Evolutionary conservation across 1,140 invertebrate genomes (phyloP).

Genomic region (Stegodyphus dumicola): DNA sequence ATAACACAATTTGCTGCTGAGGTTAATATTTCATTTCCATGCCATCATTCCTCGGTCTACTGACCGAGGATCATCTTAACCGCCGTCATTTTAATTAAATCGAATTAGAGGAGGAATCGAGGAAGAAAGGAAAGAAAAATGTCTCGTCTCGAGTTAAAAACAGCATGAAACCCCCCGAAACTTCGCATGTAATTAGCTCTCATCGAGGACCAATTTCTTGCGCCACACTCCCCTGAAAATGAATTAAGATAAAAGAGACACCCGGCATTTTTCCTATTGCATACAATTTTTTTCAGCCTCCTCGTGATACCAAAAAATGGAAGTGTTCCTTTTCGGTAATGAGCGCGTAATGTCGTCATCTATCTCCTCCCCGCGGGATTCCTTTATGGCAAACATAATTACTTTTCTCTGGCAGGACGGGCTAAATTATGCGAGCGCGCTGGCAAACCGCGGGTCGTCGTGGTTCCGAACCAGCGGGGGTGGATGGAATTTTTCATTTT

Average conservation of each 20-base stretch:
- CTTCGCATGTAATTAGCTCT: slow-evolving; percentile 55
- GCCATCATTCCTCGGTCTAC: too few relatives aligned
- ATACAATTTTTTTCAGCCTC: too few relatives aligned
- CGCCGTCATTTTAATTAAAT: not conserved
- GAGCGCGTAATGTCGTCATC: slow-evolving; percentile 56
- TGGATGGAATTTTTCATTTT: slow-evolving; percentile 52
- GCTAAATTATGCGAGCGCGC: slow-evolving; percentile 41
- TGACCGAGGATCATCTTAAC: too few relatives aligned
- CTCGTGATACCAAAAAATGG: not conserved
- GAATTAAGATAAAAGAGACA: slow-evolving; percentile 26
- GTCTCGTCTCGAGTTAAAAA: slow-evolving; percentile 11
- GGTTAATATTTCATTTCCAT: too few relatives aligned
- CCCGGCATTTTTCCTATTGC: not conserved
- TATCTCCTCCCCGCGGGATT: slow-evolving; percentile 17
- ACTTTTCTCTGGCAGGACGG: slow-evolving; percentile 33
- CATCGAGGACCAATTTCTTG: slow-evolving; percentile 51
- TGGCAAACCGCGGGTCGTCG: slow-evolving; percentile 24
- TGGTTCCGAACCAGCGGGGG: slow-evolving; percentile 54
- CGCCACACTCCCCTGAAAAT: not conserved
- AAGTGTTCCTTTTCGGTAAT: slow-evolving; percentile 16
- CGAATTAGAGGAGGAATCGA: not conserved
- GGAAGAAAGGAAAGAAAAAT: not conserved
- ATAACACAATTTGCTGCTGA: too few relatives aligned
- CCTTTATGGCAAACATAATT: slow-evolving; percentile 43
- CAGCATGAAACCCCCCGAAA: slow-evolving; percentile 46